A percentile compares a stretch with the other conserved stretches of the same genome.
Evolutionary conservation across 2,113 vertebrate genomes (phyloP).

Genomic region (Thermophis baileyi): DNA sequence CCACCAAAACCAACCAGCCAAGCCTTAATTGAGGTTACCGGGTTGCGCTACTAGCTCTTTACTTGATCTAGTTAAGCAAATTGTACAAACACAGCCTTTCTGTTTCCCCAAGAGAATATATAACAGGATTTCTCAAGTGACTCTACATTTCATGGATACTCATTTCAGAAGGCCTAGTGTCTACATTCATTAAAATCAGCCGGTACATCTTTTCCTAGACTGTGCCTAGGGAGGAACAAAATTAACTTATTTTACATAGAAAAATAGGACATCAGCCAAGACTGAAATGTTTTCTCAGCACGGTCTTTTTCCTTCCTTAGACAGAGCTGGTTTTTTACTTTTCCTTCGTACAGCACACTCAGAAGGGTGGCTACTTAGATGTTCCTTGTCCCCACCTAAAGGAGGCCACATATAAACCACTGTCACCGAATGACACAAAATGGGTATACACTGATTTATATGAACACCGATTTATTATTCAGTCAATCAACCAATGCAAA

Average conservation of each 20-base stretch:
- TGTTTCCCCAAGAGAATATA: background rate
- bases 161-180: background rate
- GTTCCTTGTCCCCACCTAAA: background rate
- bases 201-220: background rate
- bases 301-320: background rate
- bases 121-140: background rate
- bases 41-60: background rate
- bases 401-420: background rate
- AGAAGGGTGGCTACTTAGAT: background rate
- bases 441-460: background rate
- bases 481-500: background rate
- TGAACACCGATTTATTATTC: background rate
- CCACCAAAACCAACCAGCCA: background rate
- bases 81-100: background rate
- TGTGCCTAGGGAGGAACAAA: background rate
- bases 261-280: background rate
- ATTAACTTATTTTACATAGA: background rate
- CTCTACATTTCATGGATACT: background rate
- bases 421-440: background rate
- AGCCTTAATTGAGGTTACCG: background rate
- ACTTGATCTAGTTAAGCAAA: background rate
- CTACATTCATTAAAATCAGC: background rate
- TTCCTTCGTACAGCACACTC: background rate
- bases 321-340: background rate
- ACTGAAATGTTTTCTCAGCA: background rate